These are phyloP conservation scores for Tillus elongatus DNA, from an alignment of 2,888 invertebrate genomes.

Conservation along the genomic window DNA sequence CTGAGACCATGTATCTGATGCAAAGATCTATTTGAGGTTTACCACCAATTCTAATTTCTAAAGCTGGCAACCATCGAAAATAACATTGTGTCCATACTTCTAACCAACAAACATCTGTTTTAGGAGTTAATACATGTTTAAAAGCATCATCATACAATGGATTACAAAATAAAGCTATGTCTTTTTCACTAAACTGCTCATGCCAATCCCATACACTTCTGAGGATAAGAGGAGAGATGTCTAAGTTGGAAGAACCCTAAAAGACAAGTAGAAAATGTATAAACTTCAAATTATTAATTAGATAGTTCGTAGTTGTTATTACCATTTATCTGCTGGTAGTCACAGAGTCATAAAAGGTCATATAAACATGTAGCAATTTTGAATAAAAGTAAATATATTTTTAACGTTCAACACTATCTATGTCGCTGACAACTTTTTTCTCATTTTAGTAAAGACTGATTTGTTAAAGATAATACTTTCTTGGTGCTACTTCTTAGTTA, in stretches of 20 bases:
- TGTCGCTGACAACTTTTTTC: no score
- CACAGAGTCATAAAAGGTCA: no score
- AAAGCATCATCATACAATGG: conserved; percentile 56
- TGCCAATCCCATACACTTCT: conserved; percentile 87
- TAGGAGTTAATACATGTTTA: conserved; percentile 42
- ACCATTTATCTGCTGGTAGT: no score
- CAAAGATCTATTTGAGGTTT: conserved; percentile 50
- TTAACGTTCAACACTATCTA: no score
- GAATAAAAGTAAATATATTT: no score
- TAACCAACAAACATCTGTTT: conserved; percentile 47
- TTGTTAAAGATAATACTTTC: no score
- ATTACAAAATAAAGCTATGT: conserved; percentile 75
- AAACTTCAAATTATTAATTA: no score
- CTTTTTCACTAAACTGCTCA: conserved; percentile 74
- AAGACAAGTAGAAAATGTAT: no score
- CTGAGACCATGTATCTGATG: conserved; percentile 39
- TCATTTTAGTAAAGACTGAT: no score
- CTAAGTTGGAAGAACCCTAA: conserved; percentile 38
- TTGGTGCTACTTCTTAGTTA: no score
- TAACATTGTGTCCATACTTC: conserved; percentile 85
- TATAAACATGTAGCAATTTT: no score
- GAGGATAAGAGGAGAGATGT: conserved; percentile 45
- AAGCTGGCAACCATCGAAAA: conserved; percentile 77
- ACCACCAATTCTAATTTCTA: conserved; percentile 69
- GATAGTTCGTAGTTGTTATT: no score